Evolutionary conservation across 2,888 invertebrate species (phyloP), one percentile per base, ranked within the genome.

Genomic region (Mactromeris polynyma): DNA sequence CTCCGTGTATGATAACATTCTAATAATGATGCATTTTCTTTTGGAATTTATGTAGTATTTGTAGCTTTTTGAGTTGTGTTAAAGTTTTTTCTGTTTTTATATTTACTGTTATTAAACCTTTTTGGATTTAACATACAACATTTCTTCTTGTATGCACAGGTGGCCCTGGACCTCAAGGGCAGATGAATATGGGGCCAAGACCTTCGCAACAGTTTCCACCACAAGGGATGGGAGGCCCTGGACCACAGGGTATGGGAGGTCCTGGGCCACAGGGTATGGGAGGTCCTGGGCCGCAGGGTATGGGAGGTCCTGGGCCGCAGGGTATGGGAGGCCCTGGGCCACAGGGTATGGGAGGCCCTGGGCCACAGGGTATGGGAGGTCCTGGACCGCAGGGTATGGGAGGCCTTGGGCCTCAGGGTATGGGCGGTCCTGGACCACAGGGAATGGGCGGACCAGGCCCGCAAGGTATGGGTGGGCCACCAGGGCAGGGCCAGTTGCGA

Each of bases 201-300:
- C 85, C 88, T 77, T 69, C 80, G 19, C 81, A 46, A 38, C 83
- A 78, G 58, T 84, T 84, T 58, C 87, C 84, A 42, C 91, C 89
- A 21, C 86, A 85, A 51, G 86, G 85, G 73, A 92, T 93, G 91
- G 90, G 88, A 14, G 91, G 89, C 17, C 91, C 91, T 19, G 81
- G 85, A n/a, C 85, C 84, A 77, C 88, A 83, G 26, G 86, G 89
- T 21, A 89, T 89, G 88, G 85, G 85, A 21, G 88, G 89, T 0
- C 85, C 89, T 40, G 85, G 88, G 1, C 81, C 77, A 4, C 85
- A 77, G 78, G 85, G 79, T 1, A 85, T 85, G 85, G 85, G 85
- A 1, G 79, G 77, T 26, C 85, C 89, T 54, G 85, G 88, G 4
- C 82, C 77, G 9, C 85, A 77, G 69, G 85, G 79, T 11, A 85